These are phyloP conservation scores for Leucoraja ocellata DNA, from an alignment of 2,797 vertebrate species.

Conservation along the genomic window DNA sequence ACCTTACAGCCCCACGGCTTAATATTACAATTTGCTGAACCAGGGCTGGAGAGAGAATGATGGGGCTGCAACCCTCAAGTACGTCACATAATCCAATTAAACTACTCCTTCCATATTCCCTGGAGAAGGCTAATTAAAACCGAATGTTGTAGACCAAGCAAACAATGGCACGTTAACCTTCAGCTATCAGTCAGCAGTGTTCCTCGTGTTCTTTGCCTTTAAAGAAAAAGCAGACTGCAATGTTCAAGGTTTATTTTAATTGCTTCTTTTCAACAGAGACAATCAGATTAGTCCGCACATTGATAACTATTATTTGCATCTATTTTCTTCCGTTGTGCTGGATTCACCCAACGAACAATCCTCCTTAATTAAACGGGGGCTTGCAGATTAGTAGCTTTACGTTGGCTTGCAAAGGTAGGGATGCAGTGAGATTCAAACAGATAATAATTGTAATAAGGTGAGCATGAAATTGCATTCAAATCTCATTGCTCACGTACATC, in stretches of 20 bases:
- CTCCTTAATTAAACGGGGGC: conserved; percentile 2
- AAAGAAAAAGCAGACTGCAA: neutral
- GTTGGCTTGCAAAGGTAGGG: neutral
- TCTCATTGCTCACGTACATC: conserved; percentile 28
- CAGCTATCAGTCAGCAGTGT: neutral
- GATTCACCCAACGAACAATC: neutral
- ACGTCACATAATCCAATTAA: neutral
- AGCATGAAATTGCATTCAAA: conserved; percentile 5
- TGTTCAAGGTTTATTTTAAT: neutral
- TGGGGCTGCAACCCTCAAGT: neutral
- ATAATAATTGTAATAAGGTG: conserved; percentile 21
- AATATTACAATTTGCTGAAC: neutral
- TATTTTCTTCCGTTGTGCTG: neutral
- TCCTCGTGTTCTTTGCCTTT: neutral
- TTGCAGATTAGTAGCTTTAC: neutral
- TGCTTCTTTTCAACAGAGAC: neutral
- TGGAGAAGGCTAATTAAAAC: neutral
- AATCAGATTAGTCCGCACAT: neutral
- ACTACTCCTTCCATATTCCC: neutral
- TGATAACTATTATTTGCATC: conserved; percentile 1
- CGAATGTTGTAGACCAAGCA: neutral
- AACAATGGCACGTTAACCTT: neutral
- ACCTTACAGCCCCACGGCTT: neutral
- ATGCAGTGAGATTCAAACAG: neutral
- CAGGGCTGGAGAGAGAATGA: no score